phyloP scores from a whole-genome alignment of 2,888 invertebrate species.

The Willowsia nigromaculata region DNA sequence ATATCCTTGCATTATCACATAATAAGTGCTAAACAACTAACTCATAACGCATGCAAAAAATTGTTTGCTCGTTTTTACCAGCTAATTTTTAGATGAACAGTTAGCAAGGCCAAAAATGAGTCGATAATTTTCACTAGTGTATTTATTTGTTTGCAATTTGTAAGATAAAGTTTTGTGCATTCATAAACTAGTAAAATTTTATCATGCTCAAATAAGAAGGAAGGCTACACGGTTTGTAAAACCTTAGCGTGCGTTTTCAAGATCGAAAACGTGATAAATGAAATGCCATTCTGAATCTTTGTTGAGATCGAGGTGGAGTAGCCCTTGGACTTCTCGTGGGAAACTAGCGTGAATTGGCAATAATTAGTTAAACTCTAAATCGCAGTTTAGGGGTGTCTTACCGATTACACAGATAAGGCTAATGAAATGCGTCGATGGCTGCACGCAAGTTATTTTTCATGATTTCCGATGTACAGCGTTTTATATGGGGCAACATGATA shows the following conservation, averaged over 20 bases:
- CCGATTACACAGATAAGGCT: not conserved
- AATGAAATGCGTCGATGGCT: not conserved
- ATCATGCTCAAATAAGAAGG: not conserved
- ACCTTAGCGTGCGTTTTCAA: not conserved
- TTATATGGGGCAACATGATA: slow-evolving; percentile 25
- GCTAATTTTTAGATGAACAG: too few species aligned
- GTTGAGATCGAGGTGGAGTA: not conserved
- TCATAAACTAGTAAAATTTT: too few species aligned
- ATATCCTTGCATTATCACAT: too few species aligned
- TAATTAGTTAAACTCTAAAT: not conserved
- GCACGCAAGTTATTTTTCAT: not conserved
- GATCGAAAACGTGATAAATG: not conserved
- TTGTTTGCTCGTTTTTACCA: too few species aligned
- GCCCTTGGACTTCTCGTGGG: not conserved
- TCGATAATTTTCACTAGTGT: too few species aligned
- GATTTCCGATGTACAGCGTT: not conserved
- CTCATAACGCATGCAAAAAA: too few species aligned
- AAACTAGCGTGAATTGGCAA: not conserved
- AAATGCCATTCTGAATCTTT: too few species aligned
- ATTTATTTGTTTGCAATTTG: too few species aligned
- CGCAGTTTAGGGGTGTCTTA: not conserved
- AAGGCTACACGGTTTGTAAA: not conserved
- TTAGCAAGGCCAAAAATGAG: too few species aligned
- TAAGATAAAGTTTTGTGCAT: too few species aligned
- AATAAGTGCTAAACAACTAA: too few species aligned